A percentile compares a stretch with the other conserved stretches of the same genome.
phyloP scores from a whole-genome alignment of 1,140 invertebrate species.

The Achroia grisella region DNA sequence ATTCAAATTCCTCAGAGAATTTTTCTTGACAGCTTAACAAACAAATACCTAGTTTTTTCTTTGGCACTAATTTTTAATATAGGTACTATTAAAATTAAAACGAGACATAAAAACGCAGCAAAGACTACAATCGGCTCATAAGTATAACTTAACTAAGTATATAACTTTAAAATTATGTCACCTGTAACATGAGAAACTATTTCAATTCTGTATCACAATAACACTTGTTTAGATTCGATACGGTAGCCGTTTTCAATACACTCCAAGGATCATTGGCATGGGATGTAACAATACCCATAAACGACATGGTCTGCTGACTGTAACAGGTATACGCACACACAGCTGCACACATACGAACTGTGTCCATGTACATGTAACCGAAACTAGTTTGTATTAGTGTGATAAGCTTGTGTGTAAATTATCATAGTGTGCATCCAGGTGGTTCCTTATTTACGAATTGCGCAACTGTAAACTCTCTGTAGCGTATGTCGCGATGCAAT shows the following conservation, averaged over 20 bases:
- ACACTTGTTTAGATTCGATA: too few relatives aligned
- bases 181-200: neutral
- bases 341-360: conserved; percentile 8
- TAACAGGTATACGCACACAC: conserved; percentile 38
- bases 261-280: conserved; percentile 31
- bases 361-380: conserved; percentile 1
- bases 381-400: too few relatives aligned
- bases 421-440: conserved; percentile 10
- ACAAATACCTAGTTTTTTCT: too few relatives aligned
- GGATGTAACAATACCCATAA: conserved; percentile 43
- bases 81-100: too few relatives aligned
- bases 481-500: conserved; percentile 12
- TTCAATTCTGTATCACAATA: too few relatives aligned
- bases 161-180: neutral
- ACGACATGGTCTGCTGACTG: conserved; percentile 40
- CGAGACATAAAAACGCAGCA: too few relatives aligned
- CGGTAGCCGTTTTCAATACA: neutral
- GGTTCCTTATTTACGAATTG: conserved; percentile 23
- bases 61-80: too few relatives aligned
- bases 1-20: too few relatives aligned
- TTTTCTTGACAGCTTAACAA: too few relatives aligned
- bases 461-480: conserved; percentile 1
- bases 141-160: too few relatives aligned
- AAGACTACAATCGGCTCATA: too few relatives aligned
- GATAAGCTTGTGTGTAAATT: too few relatives aligned